Conservation (phyloP, 2,797 vertebrate species). For the Rallus crepitans region DNA sequence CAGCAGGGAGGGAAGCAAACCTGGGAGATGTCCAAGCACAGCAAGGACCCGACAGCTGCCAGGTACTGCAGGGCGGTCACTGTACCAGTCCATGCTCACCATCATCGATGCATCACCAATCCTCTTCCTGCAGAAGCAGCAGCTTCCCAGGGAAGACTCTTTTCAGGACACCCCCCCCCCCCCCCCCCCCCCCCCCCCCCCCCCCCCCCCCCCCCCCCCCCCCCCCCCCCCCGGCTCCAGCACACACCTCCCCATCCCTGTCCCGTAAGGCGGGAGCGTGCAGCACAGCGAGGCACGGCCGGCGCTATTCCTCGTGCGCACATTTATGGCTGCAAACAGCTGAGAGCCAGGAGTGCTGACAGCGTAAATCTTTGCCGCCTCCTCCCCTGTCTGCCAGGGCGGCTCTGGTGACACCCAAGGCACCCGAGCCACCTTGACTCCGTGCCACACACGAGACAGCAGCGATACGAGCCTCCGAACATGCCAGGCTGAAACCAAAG, state of each 20-base stretch:
- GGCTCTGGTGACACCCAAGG: slow-evolving; percentile 29
- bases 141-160: background rate
- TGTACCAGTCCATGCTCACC: background rate
- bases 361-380: slow-evolving; percentile 51
- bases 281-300: accelerated
- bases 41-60: accelerated
- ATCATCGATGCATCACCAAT: accelerated
- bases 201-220: too few relatives aligned
- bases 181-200: accelerated
- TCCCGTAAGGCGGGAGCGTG: accelerated
- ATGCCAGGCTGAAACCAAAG: background rate
- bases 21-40: background rate
- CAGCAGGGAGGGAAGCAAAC: background rate
- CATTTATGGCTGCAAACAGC: slow-evolving; percentile 18
- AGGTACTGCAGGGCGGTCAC: background rate
- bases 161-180: background rate
- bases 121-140: background rate
- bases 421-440: background rate
- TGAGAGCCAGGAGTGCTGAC: background rate
- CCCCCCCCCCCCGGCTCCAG: background rate
- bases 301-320: background rate
- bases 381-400: slow-evolving; percentile 27
- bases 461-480: background rate
- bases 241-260: background rate
- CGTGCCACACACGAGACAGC: background rate